phyloP scores from a whole-genome alignment of 1,140 invertebrate species.

The Sweltsa coloradensis region DNA sequence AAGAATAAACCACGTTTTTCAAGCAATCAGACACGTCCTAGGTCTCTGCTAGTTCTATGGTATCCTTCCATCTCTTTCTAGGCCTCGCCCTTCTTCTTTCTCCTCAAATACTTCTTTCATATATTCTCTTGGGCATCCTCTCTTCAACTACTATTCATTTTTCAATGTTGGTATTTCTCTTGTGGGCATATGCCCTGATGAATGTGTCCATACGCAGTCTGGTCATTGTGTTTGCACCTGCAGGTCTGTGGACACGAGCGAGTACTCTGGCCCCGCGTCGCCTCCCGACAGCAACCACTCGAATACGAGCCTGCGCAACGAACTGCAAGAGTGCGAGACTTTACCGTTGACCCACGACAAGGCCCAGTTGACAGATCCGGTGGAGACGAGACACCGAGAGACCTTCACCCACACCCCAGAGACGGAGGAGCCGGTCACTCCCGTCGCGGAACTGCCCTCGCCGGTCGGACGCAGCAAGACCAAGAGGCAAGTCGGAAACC shows the following conservation, averaged over 20 bases:
- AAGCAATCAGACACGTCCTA: too few species aligned
- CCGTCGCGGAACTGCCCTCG: slow-evolving; percentile 30
- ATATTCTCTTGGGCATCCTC: too few species aligned
- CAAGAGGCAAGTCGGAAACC: slow-evolving; percentile 44
- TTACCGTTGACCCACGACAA: slow-evolving; percentile 33
- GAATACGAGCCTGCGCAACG: slow-evolving; percentile 38
- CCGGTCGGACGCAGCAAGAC: slow-evolving; percentile 54
- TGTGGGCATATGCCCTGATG: slow-evolving; percentile 24
- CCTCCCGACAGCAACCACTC: slow-evolving; percentile 32
- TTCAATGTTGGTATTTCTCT: too few species aligned
- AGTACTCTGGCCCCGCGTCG: slow-evolving; percentile 18
- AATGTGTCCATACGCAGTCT: slow-evolving; percentile 27
- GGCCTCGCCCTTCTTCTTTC: too few species aligned
- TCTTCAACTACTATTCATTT: too few species aligned
- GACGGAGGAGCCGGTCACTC: slow-evolving; percentile 26
- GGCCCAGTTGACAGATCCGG: slow-evolving; percentile 39
- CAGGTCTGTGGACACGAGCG: slow-evolving; percentile 10
- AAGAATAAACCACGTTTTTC: too few species aligned
- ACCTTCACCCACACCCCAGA: slow-evolving; percentile 24
- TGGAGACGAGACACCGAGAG: slow-evolving; percentile 28
- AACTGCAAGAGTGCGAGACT: slow-evolving; percentile 27
- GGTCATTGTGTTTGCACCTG: slow-evolving; percentile 25
- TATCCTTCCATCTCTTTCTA: too few species aligned
- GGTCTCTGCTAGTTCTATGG: too few species aligned
- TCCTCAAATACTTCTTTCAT: too few species aligned